Conservation (phyloP, 2,113 vertebrate species). For the Orientallactaga bullata region DNA sequence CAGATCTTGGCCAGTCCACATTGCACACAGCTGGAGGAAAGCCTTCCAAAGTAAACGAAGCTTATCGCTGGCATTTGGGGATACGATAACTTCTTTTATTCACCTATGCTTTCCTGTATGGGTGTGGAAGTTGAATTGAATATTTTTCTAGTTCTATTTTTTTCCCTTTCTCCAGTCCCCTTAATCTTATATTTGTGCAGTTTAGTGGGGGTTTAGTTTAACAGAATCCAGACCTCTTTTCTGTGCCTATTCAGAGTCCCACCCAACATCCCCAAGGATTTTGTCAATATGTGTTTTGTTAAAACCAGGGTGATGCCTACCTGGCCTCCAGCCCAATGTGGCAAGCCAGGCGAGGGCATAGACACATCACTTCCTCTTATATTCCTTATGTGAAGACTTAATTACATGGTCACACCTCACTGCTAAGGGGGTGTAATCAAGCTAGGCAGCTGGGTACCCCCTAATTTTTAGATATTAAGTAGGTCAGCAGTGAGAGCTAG, state of each 20-base stretch:
- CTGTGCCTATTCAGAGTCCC: not conserved
- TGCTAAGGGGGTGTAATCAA: not conserved
- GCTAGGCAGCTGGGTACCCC: not conserved
- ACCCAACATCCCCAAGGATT: not conserved
- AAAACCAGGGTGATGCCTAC: not conserved
- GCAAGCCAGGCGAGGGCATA: not conserved
- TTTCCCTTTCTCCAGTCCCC: slow-evolving; percentile 13
- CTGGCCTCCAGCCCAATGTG: not conserved
- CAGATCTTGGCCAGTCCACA: not conserved
- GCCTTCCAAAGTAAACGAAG: not conserved
- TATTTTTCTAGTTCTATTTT: not conserved
- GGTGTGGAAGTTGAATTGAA: not conserved
- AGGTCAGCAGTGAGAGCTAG: not conserved
- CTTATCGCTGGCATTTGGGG: not conserved
- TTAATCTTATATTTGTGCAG: not conserved
- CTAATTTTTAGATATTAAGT: not conserved
- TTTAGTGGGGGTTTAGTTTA: not conserved
- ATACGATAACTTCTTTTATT: not conserved
- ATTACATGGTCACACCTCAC: too few species aligned
- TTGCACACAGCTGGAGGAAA: not conserved
- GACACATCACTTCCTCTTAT: not conserved
- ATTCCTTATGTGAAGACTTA: not conserved
- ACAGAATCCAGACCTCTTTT: not conserved
- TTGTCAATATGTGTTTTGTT: not conserved
- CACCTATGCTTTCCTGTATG: not conserved